Evolutionary conservation across 2,113 vertebrate genomes (phyloP).

Genomic region (Nerophis lumbriciformis): DNA sequence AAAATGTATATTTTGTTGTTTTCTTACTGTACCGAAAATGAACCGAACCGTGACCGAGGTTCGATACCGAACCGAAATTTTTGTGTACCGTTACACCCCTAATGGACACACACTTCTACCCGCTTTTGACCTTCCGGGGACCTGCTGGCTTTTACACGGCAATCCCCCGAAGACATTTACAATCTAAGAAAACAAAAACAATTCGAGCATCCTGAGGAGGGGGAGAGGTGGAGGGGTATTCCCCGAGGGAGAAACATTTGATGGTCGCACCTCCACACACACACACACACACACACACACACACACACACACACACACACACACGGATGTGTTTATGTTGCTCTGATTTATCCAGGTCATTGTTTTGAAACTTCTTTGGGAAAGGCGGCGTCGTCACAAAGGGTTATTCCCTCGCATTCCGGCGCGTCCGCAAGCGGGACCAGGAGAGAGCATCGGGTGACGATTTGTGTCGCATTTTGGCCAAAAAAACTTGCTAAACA

Average conservation of each 20-base stretch:
- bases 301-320: no score
- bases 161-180: conserved; percentile 65
- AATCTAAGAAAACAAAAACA: conserved; percentile 68
- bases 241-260: conserved; percentile 49
- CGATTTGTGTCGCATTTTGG: conserved; percentile 1
- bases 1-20: no score
- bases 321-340: conserved; percentile 55
- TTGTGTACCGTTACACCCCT: no score
- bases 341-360: conserved; percentile 66
- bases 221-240: conserved; percentile 39
- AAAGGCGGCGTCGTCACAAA: no score
- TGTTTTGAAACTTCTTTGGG: conserved; percentile 28
- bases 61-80: no score
- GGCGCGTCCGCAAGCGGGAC: background rate
- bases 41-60: no score
- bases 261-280: conserved; percentile 31
- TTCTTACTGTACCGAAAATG: no score
- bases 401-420: background rate
- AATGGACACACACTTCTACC: conserved; percentile 8
- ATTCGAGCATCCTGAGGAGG: conserved; percentile 43
- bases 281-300: no score
- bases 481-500: background rate
- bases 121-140: conserved; percentile 51
- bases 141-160: conserved; percentile 55
- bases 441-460: background rate